A percentile compares a stretch with the other conserved stretches of the same genome.
These are phyloP conservation scores for Gymnoscelis rufifasciata DNA, from an alignment of 2,888 invertebrate genomes.

Conservation along the genomic window DNA sequence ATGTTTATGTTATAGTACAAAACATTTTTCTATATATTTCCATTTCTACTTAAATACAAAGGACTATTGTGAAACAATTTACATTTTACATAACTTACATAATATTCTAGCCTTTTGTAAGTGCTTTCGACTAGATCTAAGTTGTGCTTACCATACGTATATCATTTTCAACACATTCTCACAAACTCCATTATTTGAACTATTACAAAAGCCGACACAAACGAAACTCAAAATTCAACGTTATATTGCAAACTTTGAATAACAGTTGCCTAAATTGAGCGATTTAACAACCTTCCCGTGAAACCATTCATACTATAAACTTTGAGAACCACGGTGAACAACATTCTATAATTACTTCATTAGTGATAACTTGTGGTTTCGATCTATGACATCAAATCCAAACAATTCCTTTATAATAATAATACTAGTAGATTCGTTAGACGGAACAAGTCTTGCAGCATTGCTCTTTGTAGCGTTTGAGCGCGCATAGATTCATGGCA, in stretches of 20 bases:
- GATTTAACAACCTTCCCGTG: background rate
- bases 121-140: constrained; percentile 48
- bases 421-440: constrained; percentile 30
- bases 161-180: constrained; percentile 29
- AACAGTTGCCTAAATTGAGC: background rate
- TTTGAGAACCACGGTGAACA: background rate
- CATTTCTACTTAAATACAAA: constrained; percentile 34
- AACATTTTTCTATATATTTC: constrained; percentile 62
- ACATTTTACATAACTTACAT: constrained; percentile 17
- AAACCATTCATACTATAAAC: background rate
- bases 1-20: constrained; percentile 54
- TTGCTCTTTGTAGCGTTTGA: constrained; percentile 89
- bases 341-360: background rate
- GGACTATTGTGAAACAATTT: constrained; percentile 33
- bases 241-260: no score
- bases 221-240: background rate
- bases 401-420: constrained; percentile 17
- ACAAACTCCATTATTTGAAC: constrained; percentile 7
- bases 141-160: constrained; percentile 38
- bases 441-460: constrained; percentile 90
- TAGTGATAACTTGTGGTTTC: background rate
- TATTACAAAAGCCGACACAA: background rate
- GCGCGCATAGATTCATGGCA: constrained; percentile 91
- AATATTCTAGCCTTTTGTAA: constrained; percentile 28
- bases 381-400: constrained; percentile 14